Evolutionary conservation across 2,113 vertebrate species (phyloP).

Genomic region (Ptychochromis oligacanthus): DNA sequence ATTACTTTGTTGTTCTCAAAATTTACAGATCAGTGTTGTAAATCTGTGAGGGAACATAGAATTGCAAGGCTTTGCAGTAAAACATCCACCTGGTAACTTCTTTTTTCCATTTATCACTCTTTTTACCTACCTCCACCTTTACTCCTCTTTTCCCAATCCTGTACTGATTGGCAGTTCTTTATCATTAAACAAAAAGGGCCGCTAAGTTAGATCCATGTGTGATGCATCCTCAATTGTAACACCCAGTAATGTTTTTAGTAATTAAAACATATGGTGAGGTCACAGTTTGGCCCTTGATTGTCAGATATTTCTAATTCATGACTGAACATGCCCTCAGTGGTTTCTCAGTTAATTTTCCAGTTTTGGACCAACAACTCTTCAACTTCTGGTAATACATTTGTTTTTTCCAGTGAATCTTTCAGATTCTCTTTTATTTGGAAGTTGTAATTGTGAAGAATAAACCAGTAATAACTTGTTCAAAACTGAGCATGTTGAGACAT

Average conservation of each 20-base stretch:
- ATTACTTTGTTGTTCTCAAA: background rate
- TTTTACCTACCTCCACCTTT: background rate
- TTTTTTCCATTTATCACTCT: background rate
- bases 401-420: background rate
- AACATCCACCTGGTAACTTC: slow-evolving; percentile 13
- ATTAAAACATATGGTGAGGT: background rate
- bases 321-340: background rate
- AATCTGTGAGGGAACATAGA: background rate
- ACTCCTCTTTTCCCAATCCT: background rate
- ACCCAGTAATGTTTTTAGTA: background rate
- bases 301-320: background rate
- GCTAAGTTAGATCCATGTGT: background rate
- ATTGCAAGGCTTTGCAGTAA: background rate
- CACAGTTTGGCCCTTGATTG: background rate
- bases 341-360: background rate
- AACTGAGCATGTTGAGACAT: slow-evolving; percentile 68
- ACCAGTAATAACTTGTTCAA: slow-evolving; percentile 50
- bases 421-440: slow-evolving; percentile 11
- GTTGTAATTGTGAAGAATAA: slow-evolving; percentile 17
- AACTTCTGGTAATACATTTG: background rate
- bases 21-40: background rate
- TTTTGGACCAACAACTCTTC: background rate
- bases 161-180: background rate
- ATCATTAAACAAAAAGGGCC: background rate
- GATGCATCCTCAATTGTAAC: background rate